phyloP scores from a whole-genome alignment of 1,140 invertebrate species.

The Apis cerana region DNA sequence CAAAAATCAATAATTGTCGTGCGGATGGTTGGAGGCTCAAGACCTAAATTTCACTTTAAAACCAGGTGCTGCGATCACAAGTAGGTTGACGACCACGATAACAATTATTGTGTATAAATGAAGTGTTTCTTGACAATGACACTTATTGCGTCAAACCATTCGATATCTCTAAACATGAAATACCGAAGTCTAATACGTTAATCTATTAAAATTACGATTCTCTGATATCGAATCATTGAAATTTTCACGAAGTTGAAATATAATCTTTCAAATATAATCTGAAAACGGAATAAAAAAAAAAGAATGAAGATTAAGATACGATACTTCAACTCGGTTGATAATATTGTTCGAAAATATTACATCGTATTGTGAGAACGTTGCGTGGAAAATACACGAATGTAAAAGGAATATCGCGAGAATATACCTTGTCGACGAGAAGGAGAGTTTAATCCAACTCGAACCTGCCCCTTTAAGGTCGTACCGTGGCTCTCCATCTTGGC shows the following conservation, averaged over 20 bases:
- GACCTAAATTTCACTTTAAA: slow-evolving; percentile 52
- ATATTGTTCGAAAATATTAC: neutral
- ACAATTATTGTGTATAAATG: slow-evolving; percentile 10
- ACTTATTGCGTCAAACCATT: neutral
- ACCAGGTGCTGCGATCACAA: slow-evolving; percentile 10
- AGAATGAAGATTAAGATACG: neutral
- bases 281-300: neutral
- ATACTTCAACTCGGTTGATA: neutral
- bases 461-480: slow-evolving; percentile 58
- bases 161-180: slow-evolving; percentile 6
- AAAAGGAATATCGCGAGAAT: slow-evolving; percentile 33
- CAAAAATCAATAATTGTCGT: slow-evolving; percentile 55
- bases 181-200: neutral
- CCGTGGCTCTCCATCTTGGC: slow-evolving; percentile 43
- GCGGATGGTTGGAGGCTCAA: slow-evolving; percentile 10
- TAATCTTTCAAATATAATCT: no score
- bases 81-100: slow-evolving; percentile 11
- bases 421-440: neutral
- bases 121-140: neutral
- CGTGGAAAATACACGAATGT: neutral
- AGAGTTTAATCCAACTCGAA: slow-evolving; percentile 4
- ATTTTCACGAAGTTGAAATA: neutral
- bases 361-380: neutral
- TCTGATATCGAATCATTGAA: neutral
- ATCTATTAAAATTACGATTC: no score